Base-by-base conservation (phyloP, 2,888 invertebrate genomes). In the Calliopum simillimum region DNA sequence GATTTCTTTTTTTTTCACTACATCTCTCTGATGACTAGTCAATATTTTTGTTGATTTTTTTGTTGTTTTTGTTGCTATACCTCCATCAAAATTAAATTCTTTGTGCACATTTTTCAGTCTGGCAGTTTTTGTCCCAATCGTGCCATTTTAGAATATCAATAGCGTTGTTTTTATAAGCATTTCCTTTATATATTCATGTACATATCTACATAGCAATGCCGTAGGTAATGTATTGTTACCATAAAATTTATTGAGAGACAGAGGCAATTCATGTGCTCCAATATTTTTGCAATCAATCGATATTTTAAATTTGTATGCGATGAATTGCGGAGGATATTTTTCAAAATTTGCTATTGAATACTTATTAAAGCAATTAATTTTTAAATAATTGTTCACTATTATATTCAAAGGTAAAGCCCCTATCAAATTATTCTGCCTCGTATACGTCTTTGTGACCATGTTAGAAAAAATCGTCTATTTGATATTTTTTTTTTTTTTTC, bases 11-110 rank as follows among this genome's bases (percentile, higher is more conserved):
- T 55, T 43, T n/a, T n/a, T n/a, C n/a, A n/a, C 19, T 55, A 33
- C 53, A 14, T 53, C 72, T 74, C 73, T 73, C 76, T 73, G 71
- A 74, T 74, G 75, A 73, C 68, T 73, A 74, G 76, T 74, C 76
- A 76, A 75, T 75, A 76, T 74, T 74, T 72, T 70, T 47, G 71
- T 73, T 70, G 65, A 68, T 49, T 61, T 58, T 69, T 43, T 56
- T 47, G 62, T 47, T 62, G 62, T 62, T 62, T 46, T 62, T 73
- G 71, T 76, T 74, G 71, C 75, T 74, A 70, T 76, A 75, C 77
- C 76, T 77, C 75, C 75, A 75, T 74, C 74, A 72, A 77, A 77
- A 76, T 77, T 75, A 76, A 77, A 76, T 76, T 77, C 75, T 56
- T 64, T 62, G 56, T 58, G 51, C 49, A 56, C 51, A 43, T 49